Evolutionary conservation across 2,888 invertebrate genomes (phyloP).

Genomic region (Hyposoter dolosus): DNA sequence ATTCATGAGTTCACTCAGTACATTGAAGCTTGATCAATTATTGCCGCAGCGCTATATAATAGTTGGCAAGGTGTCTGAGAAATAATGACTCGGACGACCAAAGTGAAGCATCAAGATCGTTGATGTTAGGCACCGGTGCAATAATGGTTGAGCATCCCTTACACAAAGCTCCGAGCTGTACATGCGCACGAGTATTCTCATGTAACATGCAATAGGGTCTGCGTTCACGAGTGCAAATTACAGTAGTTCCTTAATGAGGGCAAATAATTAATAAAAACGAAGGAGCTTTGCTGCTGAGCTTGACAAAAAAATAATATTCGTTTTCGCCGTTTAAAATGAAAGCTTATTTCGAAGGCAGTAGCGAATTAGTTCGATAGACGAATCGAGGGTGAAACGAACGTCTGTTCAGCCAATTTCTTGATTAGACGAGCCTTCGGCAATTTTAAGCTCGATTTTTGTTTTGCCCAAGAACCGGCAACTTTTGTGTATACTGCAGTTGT

Average conservation of each 20-base stretch:
- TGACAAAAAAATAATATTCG: neutral
- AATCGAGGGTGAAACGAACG: neutral
- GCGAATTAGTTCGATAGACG: neutral
- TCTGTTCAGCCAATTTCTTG: neutral
- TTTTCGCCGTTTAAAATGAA: neutral
- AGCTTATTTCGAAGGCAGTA: neutral
- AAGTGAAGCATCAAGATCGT: conserved; percentile 1
- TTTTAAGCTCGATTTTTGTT: neutral
- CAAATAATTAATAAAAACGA: conserved; percentile 33
- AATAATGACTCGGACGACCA: neutral
- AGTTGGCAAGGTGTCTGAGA: neutral
- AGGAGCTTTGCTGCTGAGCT: neutral
- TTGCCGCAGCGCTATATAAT: neutral
- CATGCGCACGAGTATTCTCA: conserved; percentile 53
- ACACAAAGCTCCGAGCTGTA: conserved; percentile 14
- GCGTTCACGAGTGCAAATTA: conserved; percentile 16
- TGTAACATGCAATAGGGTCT: conserved; percentile 23
- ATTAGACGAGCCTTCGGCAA: neutral
- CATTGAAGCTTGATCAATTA: neutral
- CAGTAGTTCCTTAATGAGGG: conserved; percentile 23
- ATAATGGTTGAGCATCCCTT: conserved; percentile 22
- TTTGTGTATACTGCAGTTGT: neutral
- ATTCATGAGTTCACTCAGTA: neutral
- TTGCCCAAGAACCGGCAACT: neutral
- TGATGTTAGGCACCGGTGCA: conserved; percentile 7